A percentile compares a stretch with the other conserved stretches of the same genome.
Evolutionary conservation across 1,140 invertebrate species (phyloP).

Genomic region (honey bee (Apis mellifera)): DNA sequence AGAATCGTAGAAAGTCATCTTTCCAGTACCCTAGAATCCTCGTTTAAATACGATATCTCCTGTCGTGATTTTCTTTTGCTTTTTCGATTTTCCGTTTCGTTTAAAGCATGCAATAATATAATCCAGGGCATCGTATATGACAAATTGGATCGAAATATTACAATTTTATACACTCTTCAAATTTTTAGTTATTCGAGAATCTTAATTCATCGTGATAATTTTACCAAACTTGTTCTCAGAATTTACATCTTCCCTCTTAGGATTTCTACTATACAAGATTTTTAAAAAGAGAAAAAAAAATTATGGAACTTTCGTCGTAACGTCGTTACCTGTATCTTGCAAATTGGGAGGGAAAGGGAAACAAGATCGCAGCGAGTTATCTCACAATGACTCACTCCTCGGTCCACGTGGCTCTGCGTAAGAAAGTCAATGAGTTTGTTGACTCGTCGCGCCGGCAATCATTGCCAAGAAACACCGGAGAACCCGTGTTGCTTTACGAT

Average conservation of each 20-base stretch:
- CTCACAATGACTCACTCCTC: conserved; percentile 60
- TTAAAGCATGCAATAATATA: no score
- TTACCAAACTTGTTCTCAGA: no score
- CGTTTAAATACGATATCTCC: background rate
- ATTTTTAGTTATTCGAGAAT: no score
- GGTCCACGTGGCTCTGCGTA: conserved; percentile 40
- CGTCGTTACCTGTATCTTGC: background rate
- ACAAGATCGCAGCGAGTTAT: conserved; percentile 36
- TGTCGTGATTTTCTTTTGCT: no score
- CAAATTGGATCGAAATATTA: no score
- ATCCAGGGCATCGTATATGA: no score
- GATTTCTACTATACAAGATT: no score
- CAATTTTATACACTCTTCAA: no score
- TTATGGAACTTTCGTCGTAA: no score
- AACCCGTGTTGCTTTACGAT: conserved; percentile 25
- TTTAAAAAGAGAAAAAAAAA: no score
- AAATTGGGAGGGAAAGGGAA: conserved; percentile 3
- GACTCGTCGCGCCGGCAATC: conserved; percentile 55
- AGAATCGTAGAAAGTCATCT: background rate
- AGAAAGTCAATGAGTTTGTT: conserved; percentile 67
- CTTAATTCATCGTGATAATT: no score
- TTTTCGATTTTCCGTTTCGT: background rate
- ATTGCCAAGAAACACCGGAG: conserved; percentile 50
- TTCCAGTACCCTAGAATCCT: background rate
- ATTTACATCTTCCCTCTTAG: no score